Conservation (phyloP, 2,797 vertebrate species). For the Sarcophilus harrisii region DNA sequence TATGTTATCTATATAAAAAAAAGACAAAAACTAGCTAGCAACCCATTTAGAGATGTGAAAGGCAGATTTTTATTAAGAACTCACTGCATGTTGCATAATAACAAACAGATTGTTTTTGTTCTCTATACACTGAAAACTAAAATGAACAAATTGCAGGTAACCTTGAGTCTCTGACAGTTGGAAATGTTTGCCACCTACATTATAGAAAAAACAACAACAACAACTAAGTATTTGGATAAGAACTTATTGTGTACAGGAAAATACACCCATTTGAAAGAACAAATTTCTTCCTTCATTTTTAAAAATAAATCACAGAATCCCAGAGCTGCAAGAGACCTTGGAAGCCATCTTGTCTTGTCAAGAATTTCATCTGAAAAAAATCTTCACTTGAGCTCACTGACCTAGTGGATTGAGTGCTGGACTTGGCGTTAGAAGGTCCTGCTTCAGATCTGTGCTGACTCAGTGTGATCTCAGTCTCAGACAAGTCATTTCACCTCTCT, state of each 20-base stretch:
- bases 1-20: background rate
- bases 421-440: background rate
- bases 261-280: background rate
- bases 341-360: background rate
- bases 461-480: background rate
- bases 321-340: background rate
- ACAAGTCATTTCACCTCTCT: background rate
- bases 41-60: background rate
- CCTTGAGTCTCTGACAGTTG: background rate
- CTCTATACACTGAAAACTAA: background rate
- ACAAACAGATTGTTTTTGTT: background rate
- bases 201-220: background rate
- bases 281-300: background rate
- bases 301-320: background rate
- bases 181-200: background rate
- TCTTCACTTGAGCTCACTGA: background rate
- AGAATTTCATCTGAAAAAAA: background rate
- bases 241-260: background rate
- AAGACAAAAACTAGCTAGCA: constrained; percentile 29
- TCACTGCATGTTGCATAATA: background rate
- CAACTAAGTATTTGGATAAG: background rate
- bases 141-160: constrained; percentile 1
- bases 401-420: background rate
- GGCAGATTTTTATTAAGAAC: constrained; percentile 13
- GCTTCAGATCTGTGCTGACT: background rate